These are phyloP conservation scores for Meghimatium bilineatum DNA, from an alignment of 2,888 invertebrate species.

Conservation along the genomic window DNA sequence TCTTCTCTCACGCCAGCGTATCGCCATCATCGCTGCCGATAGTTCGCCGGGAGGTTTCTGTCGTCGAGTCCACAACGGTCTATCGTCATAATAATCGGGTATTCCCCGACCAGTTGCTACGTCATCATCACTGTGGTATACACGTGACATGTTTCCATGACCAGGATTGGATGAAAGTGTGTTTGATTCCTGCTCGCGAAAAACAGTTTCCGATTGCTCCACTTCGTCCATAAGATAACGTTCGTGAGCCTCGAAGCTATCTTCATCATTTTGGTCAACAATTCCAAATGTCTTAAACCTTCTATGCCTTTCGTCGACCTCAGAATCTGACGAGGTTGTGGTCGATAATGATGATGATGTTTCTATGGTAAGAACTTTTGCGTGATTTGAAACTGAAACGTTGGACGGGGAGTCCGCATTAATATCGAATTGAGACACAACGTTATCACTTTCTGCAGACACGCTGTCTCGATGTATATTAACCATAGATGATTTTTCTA, in stretches of 20 bases:
- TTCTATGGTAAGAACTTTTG: constrained; percentile 24
- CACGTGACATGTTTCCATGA: constrained; percentile 10
- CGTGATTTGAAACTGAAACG: background rate
- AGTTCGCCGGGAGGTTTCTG: constrained; percentile 38
- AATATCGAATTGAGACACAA: background rate
- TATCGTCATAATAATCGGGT: constrained; percentile 49
- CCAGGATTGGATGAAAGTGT: background rate
- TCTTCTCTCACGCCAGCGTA: constrained; percentile 38
- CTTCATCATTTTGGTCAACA: background rate
- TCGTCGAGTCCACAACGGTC: constrained; percentile 35
- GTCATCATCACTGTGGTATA: constrained; percentile 48
- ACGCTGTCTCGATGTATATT: background rate
- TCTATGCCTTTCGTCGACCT: constrained; percentile 17
- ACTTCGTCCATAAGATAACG: background rate
- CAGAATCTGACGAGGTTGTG: constrained; percentile 37
- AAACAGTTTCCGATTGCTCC: background rate
- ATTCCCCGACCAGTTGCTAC: constrained; percentile 38
- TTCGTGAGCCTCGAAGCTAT: background rate
- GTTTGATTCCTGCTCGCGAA: background rate
- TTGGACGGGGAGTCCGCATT: background rate
- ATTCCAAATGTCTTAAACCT: background rate
- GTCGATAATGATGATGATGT: constrained; percentile 37
- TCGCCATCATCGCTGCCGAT: constrained; percentile 33
- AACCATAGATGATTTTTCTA: background rate
- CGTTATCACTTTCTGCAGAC: background rate